These are phyloP conservation scores for Copidosoma floridanum DNA, from an alignment of 1,140 invertebrate genomes.

Conservation along the genomic window DNA sequence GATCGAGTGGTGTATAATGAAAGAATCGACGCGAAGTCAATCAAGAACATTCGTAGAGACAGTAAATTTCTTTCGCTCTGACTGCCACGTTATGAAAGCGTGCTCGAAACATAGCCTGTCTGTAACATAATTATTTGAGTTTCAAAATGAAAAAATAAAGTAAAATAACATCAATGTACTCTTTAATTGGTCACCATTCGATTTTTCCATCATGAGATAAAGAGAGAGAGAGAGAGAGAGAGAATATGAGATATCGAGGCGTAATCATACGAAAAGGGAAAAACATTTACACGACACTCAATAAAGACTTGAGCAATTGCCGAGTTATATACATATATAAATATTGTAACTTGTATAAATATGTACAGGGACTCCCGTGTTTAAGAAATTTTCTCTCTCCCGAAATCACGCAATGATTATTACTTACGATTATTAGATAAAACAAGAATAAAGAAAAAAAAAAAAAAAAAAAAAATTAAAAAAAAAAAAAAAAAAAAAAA, in stretches of 20 bases:
- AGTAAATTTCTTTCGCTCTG: neutral
- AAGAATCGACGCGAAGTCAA: neutral
- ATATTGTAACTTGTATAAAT: conserved; percentile 29
- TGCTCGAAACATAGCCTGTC: too few relatives aligned
- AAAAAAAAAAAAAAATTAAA: too few relatives aligned
- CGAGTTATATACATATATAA: too few relatives aligned
- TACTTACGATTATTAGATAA: too few relatives aligned
- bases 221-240: too few relatives aligned
- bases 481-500: too few relatives aligned
- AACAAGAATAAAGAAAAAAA: too few relatives aligned
- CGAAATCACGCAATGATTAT: conserved; percentile 11
- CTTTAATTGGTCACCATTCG: conserved; percentile 8
- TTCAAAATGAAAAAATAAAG: neutral
- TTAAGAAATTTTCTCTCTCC: conserved; percentile 23
- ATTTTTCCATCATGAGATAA: conserved; percentile 9
- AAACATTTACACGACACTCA: too few relatives aligned
- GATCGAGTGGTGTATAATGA: neutral
- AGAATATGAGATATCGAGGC: too few relatives aligned
- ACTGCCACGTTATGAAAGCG: neutral
- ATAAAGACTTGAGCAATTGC: conserved; percentile 22
- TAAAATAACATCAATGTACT: neutral
- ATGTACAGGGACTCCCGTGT: conserved; percentile 27
- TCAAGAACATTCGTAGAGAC: neutral
- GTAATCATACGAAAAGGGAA: conserved; percentile 10
- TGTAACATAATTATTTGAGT: too few relatives aligned